Conservation (phyloP, 2,888 invertebrate genomes). For the Perizoma flavofasciatum region DNA sequence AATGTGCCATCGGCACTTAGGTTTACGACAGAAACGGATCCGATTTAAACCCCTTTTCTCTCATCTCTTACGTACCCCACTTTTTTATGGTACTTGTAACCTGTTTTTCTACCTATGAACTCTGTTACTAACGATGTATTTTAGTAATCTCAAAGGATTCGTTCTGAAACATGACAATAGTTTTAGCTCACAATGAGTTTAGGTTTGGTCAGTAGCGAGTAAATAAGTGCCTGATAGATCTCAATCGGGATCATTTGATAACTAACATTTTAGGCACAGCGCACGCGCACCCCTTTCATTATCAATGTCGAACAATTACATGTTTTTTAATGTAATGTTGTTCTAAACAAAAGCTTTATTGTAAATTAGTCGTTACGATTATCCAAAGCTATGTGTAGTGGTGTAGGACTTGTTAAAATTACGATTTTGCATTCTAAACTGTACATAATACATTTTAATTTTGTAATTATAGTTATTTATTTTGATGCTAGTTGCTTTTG, state of each 20-base stretch:
- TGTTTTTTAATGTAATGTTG: conserved; percentile 76
- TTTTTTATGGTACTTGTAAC: background rate
- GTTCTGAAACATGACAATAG: conserved; percentile 40
- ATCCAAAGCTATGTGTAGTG: conserved; percentile 78
- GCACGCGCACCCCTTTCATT: conserved; percentile 58
- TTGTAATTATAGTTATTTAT: conserved; percentile 76
- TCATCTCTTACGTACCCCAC: conserved; percentile 1
- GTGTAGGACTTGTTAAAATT: conserved; percentile 65
- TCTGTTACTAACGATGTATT: conserved; percentile 5
- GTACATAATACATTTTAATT: conserved; percentile 69
- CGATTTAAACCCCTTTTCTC: conserved; percentile 14
- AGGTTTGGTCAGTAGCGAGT: conserved; percentile 37
- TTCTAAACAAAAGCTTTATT: conserved; percentile 80
- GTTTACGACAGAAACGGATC: conserved; percentile 27
- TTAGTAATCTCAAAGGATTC: conserved; percentile 21
- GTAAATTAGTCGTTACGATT: conserved; percentile 73
- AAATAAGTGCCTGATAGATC: conserved; percentile 38
- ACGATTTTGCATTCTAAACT: conserved; percentile 59
- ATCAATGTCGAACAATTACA: conserved; percentile 58
- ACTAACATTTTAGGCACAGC: conserved; percentile 41
- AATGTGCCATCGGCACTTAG: conserved; percentile 29
- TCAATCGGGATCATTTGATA: conserved; percentile 39
- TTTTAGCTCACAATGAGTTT: conserved; percentile 32
- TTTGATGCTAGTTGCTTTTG: conserved; percentile 70
- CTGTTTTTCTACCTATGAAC: background rate